These are phyloP conservation scores for Maccullochella peelii DNA, from an alignment of 2,113 vertebrate species.

Conservation along the genomic window DNA sequence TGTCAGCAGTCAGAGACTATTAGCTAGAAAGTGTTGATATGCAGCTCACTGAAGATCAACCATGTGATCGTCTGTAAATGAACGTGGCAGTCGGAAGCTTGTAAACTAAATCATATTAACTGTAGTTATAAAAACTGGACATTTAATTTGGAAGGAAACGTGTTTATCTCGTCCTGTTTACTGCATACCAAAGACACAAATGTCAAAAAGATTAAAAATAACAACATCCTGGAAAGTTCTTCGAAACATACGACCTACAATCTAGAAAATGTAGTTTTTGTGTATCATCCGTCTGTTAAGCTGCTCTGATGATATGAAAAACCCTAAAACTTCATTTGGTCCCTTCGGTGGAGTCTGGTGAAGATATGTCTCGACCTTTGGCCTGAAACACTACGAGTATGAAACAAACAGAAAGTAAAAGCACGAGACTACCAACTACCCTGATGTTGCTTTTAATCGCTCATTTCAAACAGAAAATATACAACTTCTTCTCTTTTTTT, in stretches of 20 bases:
- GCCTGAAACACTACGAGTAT: conserved; percentile 38
- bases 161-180: neutral
- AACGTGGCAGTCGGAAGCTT: conserved; percentile 61
- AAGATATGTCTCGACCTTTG: conserved; percentile 45
- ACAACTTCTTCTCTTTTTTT: neutral
- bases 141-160: neutral
- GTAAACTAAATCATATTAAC: conserved; percentile 17
- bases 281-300: conserved; percentile 3
- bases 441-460: conserved; percentile 24
- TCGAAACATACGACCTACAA: neutral
- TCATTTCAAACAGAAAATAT: conserved; percentile 35
- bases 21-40: neutral
- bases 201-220: conserved; percentile 6
- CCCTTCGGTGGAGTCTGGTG: conserved; percentile 50
- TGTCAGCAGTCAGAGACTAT: neutral
- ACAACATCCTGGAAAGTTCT: neutral
- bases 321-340: conserved; percentile 68
- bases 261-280: neutral
- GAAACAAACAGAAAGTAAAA: conserved; percentile 40
- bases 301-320: conserved; percentile 59
- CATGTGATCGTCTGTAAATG: neutral
- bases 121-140: conserved; percentile 14
- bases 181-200: conserved; percentile 6
- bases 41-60: conserved; percentile 18
- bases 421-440: conserved; percentile 21